Evolutionary conservation across 2,888 invertebrate genomes (phyloP), one percentile per base, ranked within the genome.

Genomic region (Nomada lathburiana): DNA sequence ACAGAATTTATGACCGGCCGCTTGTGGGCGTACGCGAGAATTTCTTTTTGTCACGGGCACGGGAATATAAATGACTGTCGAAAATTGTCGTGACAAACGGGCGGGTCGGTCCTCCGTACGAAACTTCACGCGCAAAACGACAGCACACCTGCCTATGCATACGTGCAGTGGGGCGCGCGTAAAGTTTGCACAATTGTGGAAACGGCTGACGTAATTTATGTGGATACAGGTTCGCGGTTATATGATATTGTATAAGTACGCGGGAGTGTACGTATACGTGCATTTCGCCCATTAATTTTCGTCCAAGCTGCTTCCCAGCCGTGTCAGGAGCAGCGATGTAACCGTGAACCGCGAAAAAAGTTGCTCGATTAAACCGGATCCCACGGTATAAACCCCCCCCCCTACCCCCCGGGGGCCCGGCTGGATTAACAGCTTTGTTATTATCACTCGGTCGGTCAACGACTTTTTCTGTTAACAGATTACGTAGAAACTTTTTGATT

Each of bases 261-360:
- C 55, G 50, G 36, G 10, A 18, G 42, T 55, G 50, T 68, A 59
- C 62, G 63, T 68, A 67, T 84, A 76, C 75, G 75, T 84, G 86
- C 79, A 69, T 82, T 81, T 80, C 78, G 69, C 76, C 90, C 89
- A 89, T 90, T 89, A 89, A 90, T 90, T 89, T 89, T 86, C 86
- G 86, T 88, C 86, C 86, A 76, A 71, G 82, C 83, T 82, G 84
- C 72, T 89, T 86, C 79, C 84, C 80, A 80, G 82, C 76, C 72
- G 76, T 74, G 90, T 87, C 89, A 86, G 86, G 50, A 76, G 60
- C 89, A 90, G 89, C 80, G 59, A 82, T 86, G 86, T 88, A 86
- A 80, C 79, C 69, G 73, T 75, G 85, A 84, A 80, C 76, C 80
- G 76, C 76, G 83, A 77, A 77, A 77, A 77, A 65, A 70, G 82